These are phyloP conservation scores for Polyergus mexicanus DNA, from an alignment of 1,140 invertebrate genomes.

Conservation along the genomic window DNA sequence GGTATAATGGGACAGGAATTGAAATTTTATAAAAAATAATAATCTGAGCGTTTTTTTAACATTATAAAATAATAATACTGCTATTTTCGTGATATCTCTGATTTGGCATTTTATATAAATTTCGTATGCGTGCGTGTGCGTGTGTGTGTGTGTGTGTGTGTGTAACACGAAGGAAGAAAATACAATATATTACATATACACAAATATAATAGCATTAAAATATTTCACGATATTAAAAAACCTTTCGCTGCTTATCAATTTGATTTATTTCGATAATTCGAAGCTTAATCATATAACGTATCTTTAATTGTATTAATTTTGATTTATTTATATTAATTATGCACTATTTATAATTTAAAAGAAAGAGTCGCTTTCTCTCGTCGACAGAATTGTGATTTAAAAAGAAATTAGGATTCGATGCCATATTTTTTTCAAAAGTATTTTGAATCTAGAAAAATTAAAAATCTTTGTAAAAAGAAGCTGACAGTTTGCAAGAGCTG, in stretches of 20 bases:
- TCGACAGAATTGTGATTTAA: not conserved
- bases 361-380: too few species aligned
- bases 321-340: not conserved
- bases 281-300: not conserved
- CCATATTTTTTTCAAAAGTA: not conserved
- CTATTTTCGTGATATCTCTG: slow-evolving; percentile 20
- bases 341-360: not conserved
- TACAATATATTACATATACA: not conserved
- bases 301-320: not conserved
- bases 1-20: not conserved
- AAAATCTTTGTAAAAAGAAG: not conserved
- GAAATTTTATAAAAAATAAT: not conserved
- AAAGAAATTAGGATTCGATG: not conserved
- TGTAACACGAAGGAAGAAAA: not conserved
- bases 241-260: slow-evolving; percentile 4
- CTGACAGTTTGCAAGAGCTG: not conserved
- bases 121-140: too few species aligned
- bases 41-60: not conserved
- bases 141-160: not conserved
- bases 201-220: not conserved
- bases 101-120: slow-evolving; percentile 7
- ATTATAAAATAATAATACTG: not conserved
- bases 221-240: slow-evolving; percentile 1
- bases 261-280: not conserved
- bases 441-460: not conserved